Evolutionary conservation across 2,113 vertebrate species (phyloP).

Genomic region (Chamaea fasciata): DNA sequence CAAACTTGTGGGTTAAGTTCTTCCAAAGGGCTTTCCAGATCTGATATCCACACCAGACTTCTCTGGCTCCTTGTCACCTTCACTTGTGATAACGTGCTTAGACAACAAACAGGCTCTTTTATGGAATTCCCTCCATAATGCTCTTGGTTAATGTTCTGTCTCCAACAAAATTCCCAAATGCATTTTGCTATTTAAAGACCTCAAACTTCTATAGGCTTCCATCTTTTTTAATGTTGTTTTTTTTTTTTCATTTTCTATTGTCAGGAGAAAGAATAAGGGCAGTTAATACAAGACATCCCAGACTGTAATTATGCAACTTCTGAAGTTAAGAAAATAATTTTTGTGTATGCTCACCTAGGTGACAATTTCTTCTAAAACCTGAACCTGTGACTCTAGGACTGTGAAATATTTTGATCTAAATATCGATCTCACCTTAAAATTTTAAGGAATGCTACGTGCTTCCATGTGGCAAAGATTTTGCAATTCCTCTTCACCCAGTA

Average conservation of each 20-base stretch:
- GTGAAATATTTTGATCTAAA: not conserved
- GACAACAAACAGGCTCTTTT: constrained; percentile 11
- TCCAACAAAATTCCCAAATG: not conserved
- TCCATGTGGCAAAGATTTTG: not conserved
- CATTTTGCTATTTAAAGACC: not conserved
- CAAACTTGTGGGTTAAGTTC: not conserved
- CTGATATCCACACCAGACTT: not conserved
- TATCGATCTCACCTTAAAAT: not conserved
- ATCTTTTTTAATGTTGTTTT: no score
- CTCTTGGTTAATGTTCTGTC: not conserved
- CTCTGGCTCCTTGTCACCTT: constrained; percentile 3
- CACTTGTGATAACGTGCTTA: not conserved
- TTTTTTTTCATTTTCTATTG: not conserved
- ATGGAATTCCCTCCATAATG: rapidly evolving
- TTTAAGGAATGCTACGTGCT: not conserved
- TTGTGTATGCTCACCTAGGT: not conserved
- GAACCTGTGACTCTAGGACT: not conserved
- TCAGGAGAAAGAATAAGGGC: not conserved
- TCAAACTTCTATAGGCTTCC: not conserved
- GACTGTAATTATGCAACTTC: not conserved
- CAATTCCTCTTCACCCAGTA: not conserved
- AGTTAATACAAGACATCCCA: not conserved
- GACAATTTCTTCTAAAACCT: not conserved
- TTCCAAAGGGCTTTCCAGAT: constrained; percentile 22
- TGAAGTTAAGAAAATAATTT: not conserved